Evolutionary conservation across 2,888 invertebrate genomes (phyloP), one percentile per base, ranked within the genome.

Genomic region (Nymphalis urticae): DNA sequence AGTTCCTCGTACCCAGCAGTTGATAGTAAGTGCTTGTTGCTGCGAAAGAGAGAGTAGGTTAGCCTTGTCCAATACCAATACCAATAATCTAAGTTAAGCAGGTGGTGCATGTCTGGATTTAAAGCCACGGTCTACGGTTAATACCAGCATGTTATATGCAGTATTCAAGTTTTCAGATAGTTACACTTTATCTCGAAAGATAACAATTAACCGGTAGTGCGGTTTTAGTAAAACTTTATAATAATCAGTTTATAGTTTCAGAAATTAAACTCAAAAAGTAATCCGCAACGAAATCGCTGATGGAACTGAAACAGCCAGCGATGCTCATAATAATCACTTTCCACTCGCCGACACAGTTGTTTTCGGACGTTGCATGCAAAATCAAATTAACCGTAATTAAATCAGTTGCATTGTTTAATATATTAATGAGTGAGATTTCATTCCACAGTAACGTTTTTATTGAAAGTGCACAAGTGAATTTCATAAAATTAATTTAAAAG

Each of bases 301-400:
- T 69, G 19, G 64, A 69, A 60, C 32, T 48, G 58, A 1, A 42
- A 48, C 64, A 42, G 50, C 21, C 16, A 53, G 56, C 48, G 53
- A 61, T 56, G 64, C 54, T 56, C 56, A 64, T 56, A 56, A 64
- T 69, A 69, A 69, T 69, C 61, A 56, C 56, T 69, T 69, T 54
- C 27, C 54, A 53, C 53, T n/a, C 64, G 64, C 61, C 64, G 60
- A 48, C 64, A 47, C 50, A 42, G 66, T 61, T 59, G 60, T 63
- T 64, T 58, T 56, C 65, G 65, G 58, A 58, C 32, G 58, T 62
- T 48, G 50, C 48, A 59, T 62, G 62, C 65, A 59, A 71, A 71
- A 71, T 68, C 51, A 71, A 71, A 71, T 71, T 65, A 71, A 68
- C 65, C 65, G 71, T 65, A 71, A 71, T 71, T 71, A 68, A 68